Conservation (phyloP, 2,888 invertebrate genomes). For the Stenotaenia linearis region DNA sequence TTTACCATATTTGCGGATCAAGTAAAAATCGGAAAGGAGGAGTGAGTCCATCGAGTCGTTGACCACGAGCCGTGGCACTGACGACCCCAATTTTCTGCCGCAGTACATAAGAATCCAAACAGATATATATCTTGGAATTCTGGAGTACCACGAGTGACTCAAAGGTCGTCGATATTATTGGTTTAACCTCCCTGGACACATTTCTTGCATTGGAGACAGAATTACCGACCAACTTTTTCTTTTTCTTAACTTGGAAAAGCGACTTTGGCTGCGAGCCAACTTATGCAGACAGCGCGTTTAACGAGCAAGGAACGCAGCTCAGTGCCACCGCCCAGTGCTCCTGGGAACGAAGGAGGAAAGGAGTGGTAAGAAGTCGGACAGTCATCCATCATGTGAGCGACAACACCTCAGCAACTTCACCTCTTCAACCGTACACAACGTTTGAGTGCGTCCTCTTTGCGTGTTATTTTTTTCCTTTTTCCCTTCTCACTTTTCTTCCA, state of each 20-base stretch:
- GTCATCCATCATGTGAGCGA: slow-evolving; percentile 26
- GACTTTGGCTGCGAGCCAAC: not conserved
- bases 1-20: not conserved
- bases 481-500: not conserved
- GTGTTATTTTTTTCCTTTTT: not conserved
- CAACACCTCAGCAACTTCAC: slow-evolving; percentile 19
- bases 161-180: slow-evolving; percentile 17
- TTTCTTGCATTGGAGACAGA: slow-evolving; percentile 24
- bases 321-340: slow-evolving; percentile 17
- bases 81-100: slow-evolving; percentile 4
- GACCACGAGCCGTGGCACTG: not conserved
- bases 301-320: slow-evolving; percentile 14
- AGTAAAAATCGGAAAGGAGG: not conserved
- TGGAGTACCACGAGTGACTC: not conserved
- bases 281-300: slow-evolving; percentile 24
- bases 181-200: slow-evolving; percentile 10
- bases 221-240: slow-evolving; percentile 7
- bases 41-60: slow-evolving; percentile 11
- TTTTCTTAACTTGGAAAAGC: not conserved
- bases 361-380: not conserved
- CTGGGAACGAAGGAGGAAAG: not conserved
- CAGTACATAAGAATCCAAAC: not conserved
- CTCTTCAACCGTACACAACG: not conserved
- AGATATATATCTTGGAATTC: not conserved
- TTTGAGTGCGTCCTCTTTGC: not conserved